Conservation (phyloP, 2,888 invertebrate genomes). For the Aleiodes leptofemur region DNA sequence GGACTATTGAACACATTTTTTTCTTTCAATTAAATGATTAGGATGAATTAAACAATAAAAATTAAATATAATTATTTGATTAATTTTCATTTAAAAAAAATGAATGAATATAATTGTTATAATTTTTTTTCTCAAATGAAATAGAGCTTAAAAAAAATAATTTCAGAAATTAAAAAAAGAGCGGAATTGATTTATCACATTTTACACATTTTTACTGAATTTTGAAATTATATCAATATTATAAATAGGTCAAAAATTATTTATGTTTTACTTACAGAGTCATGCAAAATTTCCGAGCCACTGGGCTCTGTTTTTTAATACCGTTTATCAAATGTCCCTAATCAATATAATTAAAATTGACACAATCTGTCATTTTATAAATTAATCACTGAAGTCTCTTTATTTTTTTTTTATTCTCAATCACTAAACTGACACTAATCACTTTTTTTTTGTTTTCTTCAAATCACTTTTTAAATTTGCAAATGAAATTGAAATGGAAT, state of each 20-base stretch:
- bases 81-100: slow-evolving; percentile 1
- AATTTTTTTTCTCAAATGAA: not conserved
- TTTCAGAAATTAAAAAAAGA: too few species aligned
- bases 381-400: slow-evolving; percentile 10
- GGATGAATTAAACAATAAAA: not conserved
- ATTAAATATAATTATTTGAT: not conserved
- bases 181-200: not conserved
- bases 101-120: not conserved
- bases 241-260: not conserved
- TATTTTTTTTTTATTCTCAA: not conserved
- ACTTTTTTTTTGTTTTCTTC: not conserved
- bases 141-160: not conserved
- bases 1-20: not conserved
- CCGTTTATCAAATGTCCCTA: not conserved
- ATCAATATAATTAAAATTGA: not conserved
- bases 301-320: not conserved
- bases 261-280: slow-evolving; percentile 31
- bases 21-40: not conserved
- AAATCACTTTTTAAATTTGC: not conserved
- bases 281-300: slow-evolving; percentile 30
- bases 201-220: slow-evolving; percentile 4
- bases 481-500: not conserved
- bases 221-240: too few species aligned
- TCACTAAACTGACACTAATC: slow-evolving; percentile 5
- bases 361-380: slow-evolving; percentile 18